Evolutionary conservation across 2,113 vertebrate species (phyloP).

Genomic region (Sclerurus mexicanus): DNA sequence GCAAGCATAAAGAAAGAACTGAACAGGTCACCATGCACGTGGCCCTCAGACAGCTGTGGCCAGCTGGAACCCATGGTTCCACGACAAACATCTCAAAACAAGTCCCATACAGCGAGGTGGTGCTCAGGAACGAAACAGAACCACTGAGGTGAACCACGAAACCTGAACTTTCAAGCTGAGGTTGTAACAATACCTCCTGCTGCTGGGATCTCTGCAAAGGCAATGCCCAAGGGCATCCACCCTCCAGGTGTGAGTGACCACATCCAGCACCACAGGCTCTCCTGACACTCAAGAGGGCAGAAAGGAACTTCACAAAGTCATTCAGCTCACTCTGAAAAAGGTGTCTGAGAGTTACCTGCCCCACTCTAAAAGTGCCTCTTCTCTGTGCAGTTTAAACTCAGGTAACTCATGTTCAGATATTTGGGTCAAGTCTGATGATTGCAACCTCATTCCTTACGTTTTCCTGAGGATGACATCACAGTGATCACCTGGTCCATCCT

Average conservation of each 20-base stretch:
- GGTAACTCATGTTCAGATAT: not conserved
- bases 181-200: not conserved
- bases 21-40: conserved; percentile 76
- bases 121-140: not conserved
- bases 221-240: not conserved
- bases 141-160: not conserved
- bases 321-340: not conserved
- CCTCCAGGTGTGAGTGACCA: not conserved
- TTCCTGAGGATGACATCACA: not conserved
- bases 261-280: not conserved
- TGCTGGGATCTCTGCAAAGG: not conserved
- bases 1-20: conserved; percentile 44
- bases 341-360: not conserved
- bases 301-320: not conserved
- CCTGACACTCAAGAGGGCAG: not conserved
- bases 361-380: not conserved
- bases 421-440: not conserved
- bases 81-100: not conserved
- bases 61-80: not conserved
- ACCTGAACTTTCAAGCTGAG: not conserved
- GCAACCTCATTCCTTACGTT: not conserved
- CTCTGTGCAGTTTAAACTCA: not conserved
- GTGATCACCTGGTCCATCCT: not conserved
- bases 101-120: not conserved
- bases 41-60: not conserved